These are phyloP conservation scores for Albula glossodonta DNA, from an alignment of 2,113 vertebrate genomes.

Conservation along the genomic window DNA sequence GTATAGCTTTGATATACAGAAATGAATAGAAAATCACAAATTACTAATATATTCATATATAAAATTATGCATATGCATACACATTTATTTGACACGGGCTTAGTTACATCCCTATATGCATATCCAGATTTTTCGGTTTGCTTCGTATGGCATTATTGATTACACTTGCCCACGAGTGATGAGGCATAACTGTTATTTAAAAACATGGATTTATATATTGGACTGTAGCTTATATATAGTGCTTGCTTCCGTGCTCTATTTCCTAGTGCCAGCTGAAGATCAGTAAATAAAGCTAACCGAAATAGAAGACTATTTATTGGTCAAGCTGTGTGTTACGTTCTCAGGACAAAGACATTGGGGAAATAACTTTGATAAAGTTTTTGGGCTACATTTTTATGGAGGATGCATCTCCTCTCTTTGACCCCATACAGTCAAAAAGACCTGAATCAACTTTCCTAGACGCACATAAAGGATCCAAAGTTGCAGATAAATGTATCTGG, in stretches of 20 bases:
- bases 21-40: not conserved
- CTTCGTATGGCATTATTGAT: not conserved
- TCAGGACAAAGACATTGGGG: not conserved
- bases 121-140: not conserved
- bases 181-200: not conserved
- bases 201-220: not conserved
- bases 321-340: not conserved
- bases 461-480: not conserved
- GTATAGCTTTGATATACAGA: not conserved
- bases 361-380: not conserved
- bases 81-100: not conserved
- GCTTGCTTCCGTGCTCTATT: not conserved
- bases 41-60: not conserved
- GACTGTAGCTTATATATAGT: not conserved
- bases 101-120: not conserved
- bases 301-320: not conserved
- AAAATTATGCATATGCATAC: not conserved
- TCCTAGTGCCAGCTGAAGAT: not conserved
- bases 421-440: slow-evolving; percentile 5
- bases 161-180: not conserved
- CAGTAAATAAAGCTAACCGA: not conserved
- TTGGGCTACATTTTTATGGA: not conserved
- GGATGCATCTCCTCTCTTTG: not conserved
- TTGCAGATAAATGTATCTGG: not conserved
- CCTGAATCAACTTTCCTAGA: not conserved